Percentiles rank a stretch among this genome's conserved stretches.
phyloP scores from a whole-genome alignment of 2,888 invertebrate genomes.

The Tipula unca region DNA sequence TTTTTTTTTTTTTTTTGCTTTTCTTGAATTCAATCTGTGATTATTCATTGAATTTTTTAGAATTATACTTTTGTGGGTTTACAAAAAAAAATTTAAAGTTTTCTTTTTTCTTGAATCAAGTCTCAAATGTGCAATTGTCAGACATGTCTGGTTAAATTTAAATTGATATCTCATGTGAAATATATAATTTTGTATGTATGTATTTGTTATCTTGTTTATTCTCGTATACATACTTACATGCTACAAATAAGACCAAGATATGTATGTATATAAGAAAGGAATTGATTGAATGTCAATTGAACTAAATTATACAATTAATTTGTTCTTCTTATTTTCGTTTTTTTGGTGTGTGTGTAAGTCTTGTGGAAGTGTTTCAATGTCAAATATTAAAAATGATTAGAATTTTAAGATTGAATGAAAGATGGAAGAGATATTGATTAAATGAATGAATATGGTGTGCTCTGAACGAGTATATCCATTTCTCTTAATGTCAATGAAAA shows the following conservation, averaged over 20 bases:
- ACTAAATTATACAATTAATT: not conserved
- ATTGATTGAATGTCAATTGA: conserved; percentile 14
- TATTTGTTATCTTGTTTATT: not conserved
- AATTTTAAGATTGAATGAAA: not conserved
- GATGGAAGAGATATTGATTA: not conserved
- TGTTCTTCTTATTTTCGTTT: not conserved
- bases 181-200: not conserved
- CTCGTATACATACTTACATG: not conserved
- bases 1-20: not conserved
- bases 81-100: no score
- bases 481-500: not conserved
- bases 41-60: conserved; percentile 9
- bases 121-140: conserved; percentile 8
- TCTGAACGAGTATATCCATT: not conserved
- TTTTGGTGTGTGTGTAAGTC: not conserved
- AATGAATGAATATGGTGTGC: not conserved
- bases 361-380: not conserved
- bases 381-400: not conserved
- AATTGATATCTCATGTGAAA: not conserved
- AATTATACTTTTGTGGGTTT: not conserved
- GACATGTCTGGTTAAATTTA: conserved; percentile 2
- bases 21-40: not conserved
- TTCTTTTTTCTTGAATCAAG: not conserved
- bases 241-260: not conserved
- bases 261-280: not conserved